phyloP scores from a whole-genome alignment of 2,113 vertebrate genomes.

The Grammomys dolichurus region DNA sequence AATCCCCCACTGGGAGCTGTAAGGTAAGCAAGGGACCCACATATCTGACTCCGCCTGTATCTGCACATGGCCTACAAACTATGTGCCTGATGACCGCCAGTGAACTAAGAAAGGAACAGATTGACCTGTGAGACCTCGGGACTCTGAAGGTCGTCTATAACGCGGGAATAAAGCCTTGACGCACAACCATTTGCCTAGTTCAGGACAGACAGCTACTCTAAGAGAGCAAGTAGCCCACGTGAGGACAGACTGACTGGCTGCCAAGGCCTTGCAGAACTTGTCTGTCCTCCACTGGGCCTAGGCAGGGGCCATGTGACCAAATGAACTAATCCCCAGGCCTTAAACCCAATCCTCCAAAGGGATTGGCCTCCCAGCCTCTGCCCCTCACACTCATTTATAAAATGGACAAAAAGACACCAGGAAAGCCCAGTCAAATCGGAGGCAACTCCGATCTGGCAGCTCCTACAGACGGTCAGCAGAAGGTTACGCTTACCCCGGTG shows the following conservation, averaged over 20 bases:
- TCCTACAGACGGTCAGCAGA: constrained; percentile 51
- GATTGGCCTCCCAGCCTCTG: background rate
- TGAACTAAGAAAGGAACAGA: rapidly evolving
- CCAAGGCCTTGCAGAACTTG: background rate
- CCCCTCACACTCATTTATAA: background rate
- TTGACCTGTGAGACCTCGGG: rapidly evolving
- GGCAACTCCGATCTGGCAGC: background rate
- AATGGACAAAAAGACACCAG: background rate
- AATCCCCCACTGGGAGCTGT: background rate
- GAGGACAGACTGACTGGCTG: background rate
- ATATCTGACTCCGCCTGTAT: rapidly evolving
- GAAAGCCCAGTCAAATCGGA: background rate
- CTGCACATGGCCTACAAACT: background rate
- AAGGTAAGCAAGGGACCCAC: background rate
- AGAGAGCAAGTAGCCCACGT: rapidly evolving
- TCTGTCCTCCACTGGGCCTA: background rate
- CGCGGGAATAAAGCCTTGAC: background rate
- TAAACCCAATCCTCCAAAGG: background rate
- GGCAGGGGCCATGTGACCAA: background rate
- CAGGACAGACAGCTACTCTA: rapidly evolving
- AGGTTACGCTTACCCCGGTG: constrained; percentile 79
- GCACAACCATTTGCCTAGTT: rapidly evolving
- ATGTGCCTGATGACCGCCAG: background rate
- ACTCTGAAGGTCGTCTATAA: background rate
- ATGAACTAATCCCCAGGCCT: background rate